Evolutionary conservation across 1,140 invertebrate genomes (phyloP).

Genomic region (Plectus sambesii): DNA sequence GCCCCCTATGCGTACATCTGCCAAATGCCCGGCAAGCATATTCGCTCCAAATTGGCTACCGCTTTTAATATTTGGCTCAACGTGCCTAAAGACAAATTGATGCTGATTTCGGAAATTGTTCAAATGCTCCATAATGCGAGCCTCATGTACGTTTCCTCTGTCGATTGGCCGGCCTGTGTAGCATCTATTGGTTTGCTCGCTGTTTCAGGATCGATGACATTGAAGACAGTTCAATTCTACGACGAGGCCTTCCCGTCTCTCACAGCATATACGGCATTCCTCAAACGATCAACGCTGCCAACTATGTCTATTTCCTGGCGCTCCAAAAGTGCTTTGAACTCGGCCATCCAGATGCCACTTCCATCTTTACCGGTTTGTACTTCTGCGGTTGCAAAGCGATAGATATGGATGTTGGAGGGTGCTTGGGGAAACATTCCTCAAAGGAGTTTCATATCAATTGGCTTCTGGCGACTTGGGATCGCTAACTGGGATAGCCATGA

Average conservation of each 20-base stretch:
- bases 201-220: conserved; percentile 80
- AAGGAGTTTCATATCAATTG: no score
- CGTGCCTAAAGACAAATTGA: conserved; percentile 69
- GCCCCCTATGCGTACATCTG: conserved; percentile 75
- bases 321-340: conserved; percentile 69
- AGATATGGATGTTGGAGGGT: no score
- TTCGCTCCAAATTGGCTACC: conserved; percentile 66
- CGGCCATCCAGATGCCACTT: conserved; percentile 64
- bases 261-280: conserved; percentile 88
- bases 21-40: conserved; percentile 71
- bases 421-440: no score
- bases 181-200: no score
- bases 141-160: no score
- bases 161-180: no score
- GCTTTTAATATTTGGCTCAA: conserved; percentile 91
- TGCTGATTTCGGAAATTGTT: conserved; percentile 71
- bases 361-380: conserved; percentile 51
- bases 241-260: conserved; percentile 78
- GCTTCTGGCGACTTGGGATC: no score
- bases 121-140: conserved; percentile 94
- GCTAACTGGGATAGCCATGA: no score
- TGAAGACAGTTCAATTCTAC: conserved; percentile 82
- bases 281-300: conserved; percentile 86
- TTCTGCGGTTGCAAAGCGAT: no score
- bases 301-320: conserved; percentile 81